Evolutionary conservation across 2,797 vertebrate species (phyloP), one percentile per base, ranked within the genome.

Genomic region (Lophotriccus pileatus): DNA sequence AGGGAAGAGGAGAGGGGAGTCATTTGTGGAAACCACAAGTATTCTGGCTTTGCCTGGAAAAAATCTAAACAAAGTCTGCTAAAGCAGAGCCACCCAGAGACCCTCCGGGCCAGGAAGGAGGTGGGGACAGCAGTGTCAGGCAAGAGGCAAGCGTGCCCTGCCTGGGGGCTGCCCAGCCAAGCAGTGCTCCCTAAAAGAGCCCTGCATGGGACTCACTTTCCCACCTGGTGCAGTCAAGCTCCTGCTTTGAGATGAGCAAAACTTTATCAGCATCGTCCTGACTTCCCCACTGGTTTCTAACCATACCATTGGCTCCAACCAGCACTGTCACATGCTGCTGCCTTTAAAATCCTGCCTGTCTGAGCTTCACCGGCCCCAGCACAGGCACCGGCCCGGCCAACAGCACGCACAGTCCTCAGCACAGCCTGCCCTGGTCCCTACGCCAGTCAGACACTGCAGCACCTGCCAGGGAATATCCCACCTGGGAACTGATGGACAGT

Each of bases 1-100:
- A 88, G 74, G 91, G 76, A 73, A 92, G 66, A 74, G 60, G 39
- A 78, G 67, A 82, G 37, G 81, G 82, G 67, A 76, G 64, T 74
- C 36, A 73, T 85, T 87, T 89, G 82, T 53, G 75, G 63, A 94
- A 93, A 87, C 93, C 89, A 85, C 75, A 85, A 59, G 70, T 74
- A 70, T 87, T 87, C 78, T 32, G 36, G 21, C 64, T 95, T 93
- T 55, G 76, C 52, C 75, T 2, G 0, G 72, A 46, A 87, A 90
- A 89, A 87, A 79, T 69, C 91, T 62, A 92, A 92, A 91, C 68
- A 68, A 80, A 85, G 60, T 46, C 43, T 37, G 53, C 68, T 30
- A 56, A 66, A 84, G 77, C 0, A 0, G 32, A 94, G 90, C 27
- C 66, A 82, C n/a, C 4, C 30, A 4, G 49, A 43, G 73, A 86